A percentile compares a stretch with the other conserved stretches of the same genome.
Conservation (phyloP, 2,113 vertebrate species). For the Anarhynchus alexandrinus region DNA sequence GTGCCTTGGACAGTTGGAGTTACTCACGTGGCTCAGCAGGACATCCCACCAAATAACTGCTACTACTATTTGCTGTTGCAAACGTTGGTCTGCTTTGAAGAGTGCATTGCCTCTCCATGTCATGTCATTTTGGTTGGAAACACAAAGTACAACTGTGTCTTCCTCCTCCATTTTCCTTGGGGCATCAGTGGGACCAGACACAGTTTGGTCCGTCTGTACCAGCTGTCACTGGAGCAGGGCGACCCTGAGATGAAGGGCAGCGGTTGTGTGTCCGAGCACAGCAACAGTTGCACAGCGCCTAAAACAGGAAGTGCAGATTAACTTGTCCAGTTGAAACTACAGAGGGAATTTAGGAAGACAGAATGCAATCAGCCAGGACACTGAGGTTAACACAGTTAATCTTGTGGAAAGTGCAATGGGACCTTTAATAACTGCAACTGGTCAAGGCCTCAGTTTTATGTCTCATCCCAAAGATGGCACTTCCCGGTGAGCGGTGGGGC, state of each 20-base stretch:
- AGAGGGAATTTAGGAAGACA: conserved; percentile 66
- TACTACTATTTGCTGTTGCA: neutral
- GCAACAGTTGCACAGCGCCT: neutral
- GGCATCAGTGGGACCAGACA: rapidly evolving
- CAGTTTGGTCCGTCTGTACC: rapidly evolving
- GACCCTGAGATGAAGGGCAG: neutral
- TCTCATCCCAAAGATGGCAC: conserved; percentile 61
- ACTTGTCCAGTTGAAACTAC: conserved; percentile 59
- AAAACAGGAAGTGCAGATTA: conserved; percentile 64
- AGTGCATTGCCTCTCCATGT: neutral
- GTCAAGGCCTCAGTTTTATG: conserved; percentile 66
- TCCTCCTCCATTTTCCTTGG: neutral
- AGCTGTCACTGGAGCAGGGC: neutral
- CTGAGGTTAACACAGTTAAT: conserved; percentile 69
- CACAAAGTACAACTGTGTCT: rapidly evolving
- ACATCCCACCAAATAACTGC: neutral
- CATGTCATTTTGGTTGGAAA: neutral
- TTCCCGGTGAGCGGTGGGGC: neutral
- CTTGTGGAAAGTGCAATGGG: conserved; percentile 68
- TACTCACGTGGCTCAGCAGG: neutral
- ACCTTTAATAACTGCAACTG: conserved; percentile 67
- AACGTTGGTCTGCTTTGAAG: neutral
- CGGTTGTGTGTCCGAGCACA: neutral
- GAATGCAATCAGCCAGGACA: conserved; percentile 66
- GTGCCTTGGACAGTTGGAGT: neutral